These are phyloP conservation scores for Drosophila azteca DNA, from an alignment of 1,140 invertebrate genomes.

Conservation along the genomic window DNA sequence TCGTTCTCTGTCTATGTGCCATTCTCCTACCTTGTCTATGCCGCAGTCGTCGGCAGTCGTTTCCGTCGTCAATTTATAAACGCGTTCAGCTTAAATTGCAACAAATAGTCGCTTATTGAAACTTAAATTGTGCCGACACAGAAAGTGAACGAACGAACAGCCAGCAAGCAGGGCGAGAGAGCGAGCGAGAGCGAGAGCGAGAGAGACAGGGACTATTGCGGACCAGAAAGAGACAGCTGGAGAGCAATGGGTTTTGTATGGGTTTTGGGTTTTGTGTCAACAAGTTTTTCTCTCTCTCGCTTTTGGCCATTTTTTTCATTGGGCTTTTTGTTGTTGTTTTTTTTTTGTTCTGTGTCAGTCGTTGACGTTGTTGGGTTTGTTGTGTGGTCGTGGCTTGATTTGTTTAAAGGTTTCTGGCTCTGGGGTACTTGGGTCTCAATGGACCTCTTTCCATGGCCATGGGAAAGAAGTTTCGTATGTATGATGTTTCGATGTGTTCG, in stretches of 20 bases:
- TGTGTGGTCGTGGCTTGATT: conserved; percentile 78
- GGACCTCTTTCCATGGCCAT: conserved; percentile 56
- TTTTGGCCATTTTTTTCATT: conserved; percentile 74
- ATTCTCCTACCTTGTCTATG: conserved; percentile 30
- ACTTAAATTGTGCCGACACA: conserved; percentile 79
- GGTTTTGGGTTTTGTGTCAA: conserved; percentile 72
- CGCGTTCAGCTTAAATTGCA: conserved; percentile 81
- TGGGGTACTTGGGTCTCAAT: conserved; percentile 17
- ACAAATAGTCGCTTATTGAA: conserved; percentile 82
- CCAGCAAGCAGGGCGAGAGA: conserved; percentile 11
- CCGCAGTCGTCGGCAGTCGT: conserved; percentile 52
- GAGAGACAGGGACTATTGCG: not conserved
- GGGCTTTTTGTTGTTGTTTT: conserved; percentile 25
- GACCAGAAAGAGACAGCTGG: conserved; percentile 32
- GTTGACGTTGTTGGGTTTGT: conserved; percentile 58
- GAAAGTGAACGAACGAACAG: conserved; percentile 55
- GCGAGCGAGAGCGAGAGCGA: conserved; percentile 6
- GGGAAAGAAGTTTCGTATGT: conserved; percentile 40
- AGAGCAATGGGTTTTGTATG: conserved; percentile 25
- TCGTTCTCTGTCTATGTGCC: not conserved
- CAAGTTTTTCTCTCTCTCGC: conserved; percentile 62
- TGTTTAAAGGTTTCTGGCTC: conserved; percentile 71
- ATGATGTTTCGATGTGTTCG: conserved; percentile 29
- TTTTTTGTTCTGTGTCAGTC: conserved; percentile 56
- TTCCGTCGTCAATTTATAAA: conserved; percentile 80